Evolutionary conservation across 2,113 vertebrate species (phyloP), one percentile per base, ranked within the genome.

Genomic region (Pseudorectes ferrugineus): DNA sequence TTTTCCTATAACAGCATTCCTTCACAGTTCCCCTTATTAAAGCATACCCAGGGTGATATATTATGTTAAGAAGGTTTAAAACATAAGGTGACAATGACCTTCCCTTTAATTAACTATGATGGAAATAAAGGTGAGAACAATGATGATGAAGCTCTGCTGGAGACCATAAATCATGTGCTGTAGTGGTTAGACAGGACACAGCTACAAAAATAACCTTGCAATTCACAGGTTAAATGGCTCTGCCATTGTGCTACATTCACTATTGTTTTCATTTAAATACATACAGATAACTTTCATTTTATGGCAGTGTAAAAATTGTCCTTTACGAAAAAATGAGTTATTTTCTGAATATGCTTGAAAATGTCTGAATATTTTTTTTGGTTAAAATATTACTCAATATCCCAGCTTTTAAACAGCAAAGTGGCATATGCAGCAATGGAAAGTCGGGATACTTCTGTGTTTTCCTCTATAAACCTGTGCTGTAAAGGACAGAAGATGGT

Each of bases 61-160:
- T 99, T 99, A 99, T 99, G 99, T 98, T 99, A 99, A 99, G 99
- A 98, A 98, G 98, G 97, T 98, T 97, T 98, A 98, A 98, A 98
- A 97, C 97, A 98, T 98, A 98, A 98, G 98, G 98, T 99, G 99
- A 99, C 98, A 99, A 98, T 99, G 99, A 99, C 99, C 99, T 99
- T 99, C 98, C 98, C 98, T 99, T 99, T 99, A 99, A 99, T 99
- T 99, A 99, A 99, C 98, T 98, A 98, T 99, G 99, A 99, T 99
- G 98, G 98, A 99, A 98, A 98, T 98, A 99, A 99, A 99, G 99
- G 99, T 99, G 99, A 99, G 98, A 97, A 98, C 98, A 98, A 98
- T 98, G 98, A 98, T 98, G 98, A 99, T 99, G 98, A 98, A 98
- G 98, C 98, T 97, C 89, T 97, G 98, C 98, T 97, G 98, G 97